Base-by-base conservation (phyloP, 2,797 vertebrate species). In the Novumbra hubbsi region DNA sequence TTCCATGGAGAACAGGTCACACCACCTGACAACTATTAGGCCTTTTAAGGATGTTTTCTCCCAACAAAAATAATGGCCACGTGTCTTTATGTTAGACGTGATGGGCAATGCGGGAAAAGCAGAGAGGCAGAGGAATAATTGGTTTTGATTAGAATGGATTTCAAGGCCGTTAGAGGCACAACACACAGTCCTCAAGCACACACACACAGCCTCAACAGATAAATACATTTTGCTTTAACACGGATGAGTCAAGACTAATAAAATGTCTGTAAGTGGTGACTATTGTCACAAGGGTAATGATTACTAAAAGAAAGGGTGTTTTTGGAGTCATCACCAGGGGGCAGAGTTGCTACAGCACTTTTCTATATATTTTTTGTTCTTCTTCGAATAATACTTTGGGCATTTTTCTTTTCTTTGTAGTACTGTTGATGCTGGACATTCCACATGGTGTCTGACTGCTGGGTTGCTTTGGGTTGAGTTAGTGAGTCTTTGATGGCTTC, bases 271-370 rank as follows among this genome's bases (percentile, higher is more conserved):
- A 65, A 32, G 63, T 32, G 62, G 62, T 30, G 15, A 30, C 28
- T 0, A 24, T n/a, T 64, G 15, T 1, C 24, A 30, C 62, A 5
- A 57, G 50, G 19, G 3, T 67, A 68, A 5, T 64, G 55, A 63
- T 21, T 57, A 14, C 5, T 65, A 57, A 71, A 30, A 70, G 34
- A 73, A 27, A 32, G 66, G 77, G 76, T 76, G 82, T 83, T 79
- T 72, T 76, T 17, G 80, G 76, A 75, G n/a, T 76, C 55, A 82
- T 85, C 89, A 92, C 88, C 75, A 90, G 91, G 86, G 89, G 91
- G 90, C 90, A 92, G 89, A 89, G 84, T 86, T 88, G 89, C 75
- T 87, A 86, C 82, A 90, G 81, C 71, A 72, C 82, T 79, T 78
- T 57, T 28, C 50, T 82, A 64, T 81, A 60, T 75, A 49, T 83